Conservation (phyloP, 2,113 vertebrate genomes). For the Eulemur rufifrons region DNA sequence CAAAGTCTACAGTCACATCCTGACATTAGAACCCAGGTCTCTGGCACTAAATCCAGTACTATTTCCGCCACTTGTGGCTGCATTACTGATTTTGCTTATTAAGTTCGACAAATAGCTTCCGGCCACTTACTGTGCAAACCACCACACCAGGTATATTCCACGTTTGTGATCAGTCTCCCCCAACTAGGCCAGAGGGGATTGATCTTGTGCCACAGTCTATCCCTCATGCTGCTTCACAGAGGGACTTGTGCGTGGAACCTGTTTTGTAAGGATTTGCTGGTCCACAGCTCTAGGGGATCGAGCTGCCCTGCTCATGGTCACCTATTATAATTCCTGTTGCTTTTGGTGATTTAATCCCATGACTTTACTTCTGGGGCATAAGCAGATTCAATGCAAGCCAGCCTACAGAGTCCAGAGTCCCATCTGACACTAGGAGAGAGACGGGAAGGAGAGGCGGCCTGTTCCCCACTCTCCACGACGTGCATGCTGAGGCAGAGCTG, state of each 20-base stretch:
- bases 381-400: neutral
- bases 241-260: accelerated
- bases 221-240: neutral
- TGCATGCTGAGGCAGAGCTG: neutral
- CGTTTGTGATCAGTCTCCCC: neutral
- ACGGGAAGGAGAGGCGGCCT: neutral
- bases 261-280: neutral
- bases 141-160: neutral
- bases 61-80: neutral
- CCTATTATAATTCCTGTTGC: neutral
- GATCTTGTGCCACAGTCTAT: neutral
- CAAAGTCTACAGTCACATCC: neutral
- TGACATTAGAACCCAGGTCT: neutral
- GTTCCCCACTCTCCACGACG: neutral
- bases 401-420: neutral
- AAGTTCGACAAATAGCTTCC: neutral
- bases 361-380: neutral
- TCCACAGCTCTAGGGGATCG: neutral
- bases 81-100: neutral
- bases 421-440: neutral
- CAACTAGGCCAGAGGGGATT: neutral
- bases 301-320: neutral
- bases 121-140: neutral
- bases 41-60: neutral
- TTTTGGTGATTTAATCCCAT: neutral